Evolutionary conservation across 2,113 vertebrate genomes (phyloP), one percentile per base, ranked within the genome.

Genomic region (Seriola aureovittata): DNA sequence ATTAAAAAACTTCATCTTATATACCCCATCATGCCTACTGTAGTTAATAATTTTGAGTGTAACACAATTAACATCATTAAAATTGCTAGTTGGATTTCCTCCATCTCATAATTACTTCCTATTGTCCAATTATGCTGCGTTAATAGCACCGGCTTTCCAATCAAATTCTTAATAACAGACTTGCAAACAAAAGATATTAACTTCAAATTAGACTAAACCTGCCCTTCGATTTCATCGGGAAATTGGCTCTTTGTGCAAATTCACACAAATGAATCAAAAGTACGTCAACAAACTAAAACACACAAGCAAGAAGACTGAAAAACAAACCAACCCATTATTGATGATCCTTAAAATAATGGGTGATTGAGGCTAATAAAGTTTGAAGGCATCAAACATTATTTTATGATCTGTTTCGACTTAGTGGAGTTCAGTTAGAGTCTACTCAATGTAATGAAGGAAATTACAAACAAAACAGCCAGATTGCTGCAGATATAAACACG

Each of bases 151-250:
- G 50, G 25, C 25, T 29, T 55, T 76, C 60, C 19, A 23, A 62
- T 81, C 19, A 58, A 23, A 23, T 60, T 46, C 36, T 75, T 71
- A 36, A 13, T 72, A 60, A 62, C 23, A 58, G 55, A 14, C 17
- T 52, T 11, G 25, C 23, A 80, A 29, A 83, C 59, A 50, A 73
- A 54, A 46, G 16, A 54, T 40, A 57, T 54, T 63, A 52, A 40
- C 38, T 63, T 76, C n/a, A 19, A 80, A 55, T 65, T 64, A 59
- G n/a, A 72, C 16, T 40, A 25, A 63, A 50, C 2, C 3, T 52
- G 50, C 19, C 50, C 66, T 34, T 60, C 32, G 6, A 78, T 65
- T 73, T 78, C 8, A 71, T 58, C 21, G 42, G 54, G 29, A 65
- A 76, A 67, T 44, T 29, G 54, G n/a, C 67, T 71, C 59, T 32